Percentiles rank a stretch among this genome's conserved stretches.
Evolutionary conservation across 2,113 vertebrate genomes (phyloP).

Genomic region (Entelurus aequoreus): DNA sequence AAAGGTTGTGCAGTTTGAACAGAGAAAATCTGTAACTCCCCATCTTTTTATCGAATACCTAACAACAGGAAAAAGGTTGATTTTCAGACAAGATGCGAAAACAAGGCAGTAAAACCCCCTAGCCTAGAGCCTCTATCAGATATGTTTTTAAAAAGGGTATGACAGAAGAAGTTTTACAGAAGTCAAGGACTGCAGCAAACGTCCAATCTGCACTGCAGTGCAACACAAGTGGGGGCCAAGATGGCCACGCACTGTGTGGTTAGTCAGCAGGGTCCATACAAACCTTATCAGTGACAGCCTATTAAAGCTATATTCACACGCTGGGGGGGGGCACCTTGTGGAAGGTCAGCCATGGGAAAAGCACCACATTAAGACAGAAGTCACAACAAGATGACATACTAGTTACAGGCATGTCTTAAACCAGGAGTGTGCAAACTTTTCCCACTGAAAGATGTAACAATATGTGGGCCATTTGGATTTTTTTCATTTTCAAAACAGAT

Average conservation of each 20-base stretch:
- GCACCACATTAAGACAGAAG: not conserved
- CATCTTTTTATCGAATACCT: too few relatives aligned
- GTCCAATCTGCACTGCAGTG: slow-evolving; percentile 27
- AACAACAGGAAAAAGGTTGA: not conserved
- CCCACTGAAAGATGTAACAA: too few relatives aligned
- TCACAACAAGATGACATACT: too few relatives aligned
- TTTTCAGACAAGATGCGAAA: not conserved
- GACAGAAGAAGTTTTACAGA: not conserved
- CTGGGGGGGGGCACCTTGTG: slow-evolving; percentile 6
- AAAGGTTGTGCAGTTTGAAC: not conserved
- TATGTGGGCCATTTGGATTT: too few relatives aligned
- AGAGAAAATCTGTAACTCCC: not conserved
- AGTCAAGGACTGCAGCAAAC: slow-evolving; percentile 10
- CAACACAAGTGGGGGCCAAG: slow-evolving; percentile 19
- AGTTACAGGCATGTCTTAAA: too few relatives aligned
- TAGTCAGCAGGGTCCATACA: slow-evolving; percentile 50
- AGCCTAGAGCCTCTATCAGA: not conserved
- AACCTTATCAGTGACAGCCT: slow-evolving; percentile 51
- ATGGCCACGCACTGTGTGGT: slow-evolving; percentile 25
- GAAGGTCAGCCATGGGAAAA: slow-evolving; percentile 26
- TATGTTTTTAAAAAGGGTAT: not conserved
- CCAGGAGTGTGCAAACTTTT: too few relatives aligned
- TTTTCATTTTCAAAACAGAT: too few relatives aligned
- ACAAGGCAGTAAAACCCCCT: too few relatives aligned
- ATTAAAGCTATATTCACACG: slow-evolving; percentile 31